Base-by-base conservation (phyloP, 2,888 invertebrate genomes). In the Patella depressa region DNA sequence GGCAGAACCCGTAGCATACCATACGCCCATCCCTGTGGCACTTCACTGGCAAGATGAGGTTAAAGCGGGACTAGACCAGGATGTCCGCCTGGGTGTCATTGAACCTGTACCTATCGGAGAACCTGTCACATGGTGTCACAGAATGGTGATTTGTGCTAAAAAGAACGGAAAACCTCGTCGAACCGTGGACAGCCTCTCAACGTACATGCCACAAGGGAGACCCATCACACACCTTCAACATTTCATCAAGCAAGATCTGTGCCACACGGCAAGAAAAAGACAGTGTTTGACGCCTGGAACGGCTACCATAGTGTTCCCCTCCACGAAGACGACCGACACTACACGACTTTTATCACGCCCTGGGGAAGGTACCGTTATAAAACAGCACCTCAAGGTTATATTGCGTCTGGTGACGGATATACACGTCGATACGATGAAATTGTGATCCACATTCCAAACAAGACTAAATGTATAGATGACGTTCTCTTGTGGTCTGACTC, bases 21-120 rank as follows among this genome's bases (percentile, higher is more conserved):
- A 87, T 73, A 85, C 83, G 2, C 86, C 86, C 7, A 79, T 86
- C n/a, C 85, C 84, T 19, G 85, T 87, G 4, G 86, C 85, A n/a
- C 12, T 87, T 0, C 85, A 86, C 73, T 87, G 86, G 86, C 82
- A 81, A 65, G 82, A 84, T 9, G 82, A 80, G 9, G 84, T 86
- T 3, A 87, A 87, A 72, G 83, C 77, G 34, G 84, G 82, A 0
- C 79, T 86, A 2, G 85, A 86, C 74, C 83, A 80, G 24, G 85
- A 86, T 75, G 84, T 84, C 1, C 85, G 3, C 81, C 74, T 86
- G 5, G 83, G 83, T 34, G 83, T 85, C 4, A 69, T 85, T 11
- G 85, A 84, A 75, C 19, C 65, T 3, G 85, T 85, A 1, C 83
- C 84, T 0, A 69, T 85, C 11, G 84, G 84, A 0, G 81, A 79